phyloP scores from a whole-genome alignment of 2,888 invertebrate genomes.

The Meteorus colon region DNA sequence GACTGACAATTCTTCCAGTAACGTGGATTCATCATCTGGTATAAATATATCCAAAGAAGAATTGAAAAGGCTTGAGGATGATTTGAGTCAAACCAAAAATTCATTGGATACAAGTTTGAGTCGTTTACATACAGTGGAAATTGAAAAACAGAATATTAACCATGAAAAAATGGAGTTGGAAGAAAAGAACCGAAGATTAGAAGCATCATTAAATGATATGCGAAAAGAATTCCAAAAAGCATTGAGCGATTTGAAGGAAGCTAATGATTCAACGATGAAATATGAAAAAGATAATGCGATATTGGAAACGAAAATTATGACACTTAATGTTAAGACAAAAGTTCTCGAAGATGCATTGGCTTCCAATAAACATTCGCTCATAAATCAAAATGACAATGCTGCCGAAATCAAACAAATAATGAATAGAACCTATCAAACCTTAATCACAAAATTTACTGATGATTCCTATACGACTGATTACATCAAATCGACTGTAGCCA shows the following conservation, averaged over 20 bases:
- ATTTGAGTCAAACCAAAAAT: slow-evolving; percentile 49
- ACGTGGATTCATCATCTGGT: not conserved
- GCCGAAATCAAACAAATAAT: slow-evolving; percentile 65
- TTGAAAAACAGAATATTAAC: slow-evolving; percentile 52
- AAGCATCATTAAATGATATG: slow-evolving; percentile 48
- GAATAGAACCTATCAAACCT: slow-evolving; percentile 61
- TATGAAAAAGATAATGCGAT: slow-evolving; percentile 52
- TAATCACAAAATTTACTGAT: slow-evolving; percentile 59
- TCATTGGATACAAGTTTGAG: slow-evolving; percentile 40
- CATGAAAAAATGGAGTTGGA: slow-evolving; percentile 51
- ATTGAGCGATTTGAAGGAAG: slow-evolving; percentile 49
- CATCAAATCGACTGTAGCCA: slow-evolving; percentile 60
- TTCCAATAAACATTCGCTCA: not conserved
- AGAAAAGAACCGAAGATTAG: slow-evolving; percentile 55
- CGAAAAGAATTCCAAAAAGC: slow-evolving; percentile 50
- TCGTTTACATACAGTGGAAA: slow-evolving; percentile 44
- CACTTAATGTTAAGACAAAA: slow-evolving; percentile 41
- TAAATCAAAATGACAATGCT: slow-evolving; percentile 57
- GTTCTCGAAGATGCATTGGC: slow-evolving; percentile 40
- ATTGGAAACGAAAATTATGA: slow-evolving; percentile 53
- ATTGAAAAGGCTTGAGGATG: slow-evolving; percentile 45
- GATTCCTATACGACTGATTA: slow-evolving; percentile 58
- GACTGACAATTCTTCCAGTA: slow-evolving; percentile 15
- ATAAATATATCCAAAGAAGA: slow-evolving; percentile 31
- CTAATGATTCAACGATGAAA: slow-evolving; percentile 47